Evolutionary conservation across 1,140 invertebrate species (phyloP).

Genomic region (Nebria ingens): DNA sequence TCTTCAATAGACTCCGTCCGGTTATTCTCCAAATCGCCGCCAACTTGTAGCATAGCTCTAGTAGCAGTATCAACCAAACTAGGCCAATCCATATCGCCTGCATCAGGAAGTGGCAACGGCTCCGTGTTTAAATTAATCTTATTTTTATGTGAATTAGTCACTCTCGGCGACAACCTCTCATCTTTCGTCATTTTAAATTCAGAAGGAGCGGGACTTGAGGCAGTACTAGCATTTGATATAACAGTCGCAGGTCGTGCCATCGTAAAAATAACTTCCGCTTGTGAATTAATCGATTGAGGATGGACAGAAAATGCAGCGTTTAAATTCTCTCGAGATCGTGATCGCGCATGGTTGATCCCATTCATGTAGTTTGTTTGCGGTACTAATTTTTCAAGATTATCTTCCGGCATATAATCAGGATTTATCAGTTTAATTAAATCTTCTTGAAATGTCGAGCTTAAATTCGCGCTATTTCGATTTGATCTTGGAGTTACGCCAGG

Average conservation of each 20-base stretch:
- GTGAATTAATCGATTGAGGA: constrained; percentile 18
- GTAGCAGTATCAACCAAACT: constrained; percentile 67
- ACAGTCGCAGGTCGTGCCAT: constrained; percentile 61
- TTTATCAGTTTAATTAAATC: constrained; percentile 83
- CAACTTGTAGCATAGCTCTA: constrained; percentile 53
- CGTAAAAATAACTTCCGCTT: constrained; percentile 56
- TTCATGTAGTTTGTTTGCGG: constrained; percentile 1
- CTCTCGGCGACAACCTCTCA: constrained; percentile 32
- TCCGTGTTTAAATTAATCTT: constrained; percentile 18
- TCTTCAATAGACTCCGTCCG: neutral
- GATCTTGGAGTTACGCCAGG: constrained; percentile 36
- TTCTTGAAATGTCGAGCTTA: constrained; percentile 65
- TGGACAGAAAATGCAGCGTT: constrained; percentile 32
- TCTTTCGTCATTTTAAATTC: constrained; percentile 48
- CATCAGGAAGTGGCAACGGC: constrained; percentile 44
- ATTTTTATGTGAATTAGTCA: constrained; percentile 19
- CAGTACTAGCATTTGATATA: constrained; percentile 53
- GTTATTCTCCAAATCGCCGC: constrained; percentile 12
- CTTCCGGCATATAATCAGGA: constrained; percentile 56
- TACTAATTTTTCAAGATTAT: constrained; percentile 27
- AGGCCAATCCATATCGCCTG: constrained; percentile 59
- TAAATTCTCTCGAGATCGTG: constrained; percentile 42
- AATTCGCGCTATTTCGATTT: constrained; percentile 49
- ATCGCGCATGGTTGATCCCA: neutral
- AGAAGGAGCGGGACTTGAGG: constrained; percentile 46